Percentiles rank a stretch among this genome's conserved stretches.
phyloP scores from a whole-genome alignment of 2,888 invertebrate genomes.

The Tipula vernalis region DNA sequence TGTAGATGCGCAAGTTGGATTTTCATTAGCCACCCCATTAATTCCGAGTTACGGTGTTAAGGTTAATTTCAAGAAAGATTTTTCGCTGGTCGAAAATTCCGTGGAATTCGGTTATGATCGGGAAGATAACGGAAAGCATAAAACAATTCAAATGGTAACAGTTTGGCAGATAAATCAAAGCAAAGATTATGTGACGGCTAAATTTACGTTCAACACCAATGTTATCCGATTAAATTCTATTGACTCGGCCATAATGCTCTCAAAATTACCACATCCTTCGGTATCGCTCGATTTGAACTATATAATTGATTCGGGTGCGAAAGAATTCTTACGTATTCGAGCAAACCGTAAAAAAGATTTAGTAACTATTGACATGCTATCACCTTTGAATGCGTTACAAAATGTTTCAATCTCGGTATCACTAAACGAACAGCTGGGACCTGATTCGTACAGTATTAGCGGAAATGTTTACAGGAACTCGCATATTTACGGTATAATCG shows the following conservation, averaged over 20 bases:
- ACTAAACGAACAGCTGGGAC: conserved; percentile 19
- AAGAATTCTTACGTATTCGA: conserved; percentile 27
- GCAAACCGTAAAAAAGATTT: conserved; percentile 26
- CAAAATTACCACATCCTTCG: conserved; percentile 23
- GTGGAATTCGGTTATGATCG: conserved; percentile 50
- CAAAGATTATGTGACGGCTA: conserved; percentile 36
- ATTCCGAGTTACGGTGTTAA: conserved; percentile 52
- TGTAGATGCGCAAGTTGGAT: conserved; percentile 45
- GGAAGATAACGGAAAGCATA: conserved; percentile 33
- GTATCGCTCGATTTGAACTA: conserved; percentile 27
- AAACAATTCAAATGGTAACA: conserved; percentile 36
- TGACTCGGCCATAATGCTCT: conserved; percentile 26
- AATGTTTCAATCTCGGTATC: conserved; percentile 33
- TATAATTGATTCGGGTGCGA: conserved; percentile 16
- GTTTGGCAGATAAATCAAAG: conserved; percentile 39
- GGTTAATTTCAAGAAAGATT: conserved; percentile 54
- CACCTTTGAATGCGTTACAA: conserved; percentile 26
- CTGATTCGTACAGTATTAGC: conserved; percentile 27
- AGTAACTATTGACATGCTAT: conserved; percentile 31
- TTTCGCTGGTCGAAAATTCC: conserved; percentile 48
- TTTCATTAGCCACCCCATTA: conserved; percentile 49
- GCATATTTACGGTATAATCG: conserved; percentile 34
- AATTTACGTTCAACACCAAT: conserved; percentile 29
- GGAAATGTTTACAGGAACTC: conserved; percentile 36
- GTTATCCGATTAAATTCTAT: conserved; percentile 28